Evolutionary conservation across 2,113 vertebrate genomes (phyloP), one percentile per base, ranked within the genome.

Genomic region (Choloepus hoffmanni): DNA sequence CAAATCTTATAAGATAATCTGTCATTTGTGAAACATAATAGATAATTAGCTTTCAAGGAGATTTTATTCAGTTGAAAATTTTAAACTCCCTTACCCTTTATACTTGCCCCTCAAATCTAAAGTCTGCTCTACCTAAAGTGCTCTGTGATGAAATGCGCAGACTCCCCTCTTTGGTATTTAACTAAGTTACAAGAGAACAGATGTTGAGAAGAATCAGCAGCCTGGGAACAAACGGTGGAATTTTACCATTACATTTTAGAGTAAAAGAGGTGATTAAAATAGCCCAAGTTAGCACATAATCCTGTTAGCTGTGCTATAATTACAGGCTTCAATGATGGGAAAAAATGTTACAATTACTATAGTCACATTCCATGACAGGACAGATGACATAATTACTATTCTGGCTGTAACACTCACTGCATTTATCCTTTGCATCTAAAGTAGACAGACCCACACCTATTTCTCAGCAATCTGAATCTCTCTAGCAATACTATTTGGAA

Each of bases 291-390:
- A 97, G 97, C 97, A 96, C 77, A 97, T 96, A 98, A 98, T 95
- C 98, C 97, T 91, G 95, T 97, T 98, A 97, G 98, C 97, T 97
- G 98, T 97, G 97, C 98, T 98, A 98, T 99, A 99, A 99, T 99
- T 99, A 99, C 97, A 98, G 98, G 98, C 98, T 98, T 98, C 97
- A 94, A 96, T 97, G 99, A 98, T 97, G 98, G 98, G 96, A 98
- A 98, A 99, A 98, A 98, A 98, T 95, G 98, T 98, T 98, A 98
- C 98, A 99, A 99, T 99, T 99, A 99, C 98, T 93, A 95, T 98
- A 98, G 98, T 99, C 98, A 98, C 98, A 98, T 98, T 98, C 98
- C 97, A 97, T 96, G 97, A 98, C 98, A 98, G 97, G 98, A 98
- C 97, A 98, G 98, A 98, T 97, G 98, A 98, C 98, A 98, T 99